A percentile compares a stretch with the other conserved stretches of the same genome.
phyloP scores from a whole-genome alignment of 1,140 invertebrate species.

The Triops longicaudatus region DNA sequence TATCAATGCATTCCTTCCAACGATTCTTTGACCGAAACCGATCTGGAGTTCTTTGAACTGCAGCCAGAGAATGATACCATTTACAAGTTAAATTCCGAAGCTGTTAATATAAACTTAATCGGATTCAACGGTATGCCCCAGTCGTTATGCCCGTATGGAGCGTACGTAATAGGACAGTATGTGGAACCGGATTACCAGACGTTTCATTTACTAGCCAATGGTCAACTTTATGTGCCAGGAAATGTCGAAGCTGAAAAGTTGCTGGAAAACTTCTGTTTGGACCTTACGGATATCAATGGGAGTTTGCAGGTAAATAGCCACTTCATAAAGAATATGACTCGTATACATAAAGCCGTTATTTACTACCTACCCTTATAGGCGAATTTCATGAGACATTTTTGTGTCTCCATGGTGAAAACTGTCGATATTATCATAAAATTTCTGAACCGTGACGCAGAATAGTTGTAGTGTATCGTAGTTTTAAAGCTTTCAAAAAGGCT shows the following conservation, averaged over 20 bases:
- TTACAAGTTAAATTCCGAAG: neutral
- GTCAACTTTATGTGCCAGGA: neutral
- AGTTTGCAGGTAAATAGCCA: neutral
- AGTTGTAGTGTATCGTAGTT: too few species aligned
- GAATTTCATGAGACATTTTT: too few species aligned
- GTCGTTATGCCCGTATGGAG: neutral
- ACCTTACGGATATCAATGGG: neutral
- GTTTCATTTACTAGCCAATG: conserved; percentile 19
- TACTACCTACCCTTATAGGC: too few species aligned
- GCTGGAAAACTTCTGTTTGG: neutral
- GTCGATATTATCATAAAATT: too few species aligned
- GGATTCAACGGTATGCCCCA: neutral
- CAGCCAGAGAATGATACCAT: neutral
- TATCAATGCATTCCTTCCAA: neutral
- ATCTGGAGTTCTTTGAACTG: conserved; percentile 7
- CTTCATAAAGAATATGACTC: too few species aligned
- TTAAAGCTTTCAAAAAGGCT: too few species aligned
- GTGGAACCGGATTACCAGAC: neutral
- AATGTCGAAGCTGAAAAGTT: neutral
- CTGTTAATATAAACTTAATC: neutral
- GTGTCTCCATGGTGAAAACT: too few species aligned
- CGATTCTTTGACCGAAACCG: neutral
- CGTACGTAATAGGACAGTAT: neutral
- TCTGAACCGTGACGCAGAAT: too few species aligned
- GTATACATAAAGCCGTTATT: too few species aligned